Evolutionary conservation across 1,140 invertebrate species (phyloP), one percentile per base, ranked within the genome.

Genomic region (Micrasema longulum): DNA sequence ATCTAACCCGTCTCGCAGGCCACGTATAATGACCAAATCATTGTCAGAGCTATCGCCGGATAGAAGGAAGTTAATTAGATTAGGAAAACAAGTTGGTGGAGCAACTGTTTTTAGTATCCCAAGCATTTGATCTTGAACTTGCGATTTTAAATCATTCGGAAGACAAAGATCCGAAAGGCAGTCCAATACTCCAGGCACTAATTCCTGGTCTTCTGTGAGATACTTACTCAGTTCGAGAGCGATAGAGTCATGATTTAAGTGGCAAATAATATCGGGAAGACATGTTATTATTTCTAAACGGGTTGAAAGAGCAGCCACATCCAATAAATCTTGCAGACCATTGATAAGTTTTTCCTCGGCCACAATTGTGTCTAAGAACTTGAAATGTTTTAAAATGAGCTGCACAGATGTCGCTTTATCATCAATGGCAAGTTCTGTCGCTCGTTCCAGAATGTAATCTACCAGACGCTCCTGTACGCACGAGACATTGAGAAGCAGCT

Each of bases 181-280:
- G 26, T 84, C 82, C 66, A 85, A 75, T 53, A 84, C 81, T 14
- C 82, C 81, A 9, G 83, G 83, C 53, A 81, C 81, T 4, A 85
- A 69, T 1, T 85, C 80, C 69, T 78, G 76, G 60, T 85, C 80
- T 68, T 82, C 79, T 55, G 70, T 80, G 50, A 85, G 69, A 48
- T 83, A 81, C 71, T 81, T 78, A 52, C 79, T 80, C 78, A 86
- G 77, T 77, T 84, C 82, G 11, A 76, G 66, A 20, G 82, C 81
- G 63, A 85, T 79, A 62, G 78, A 80, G 10, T 82, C 79, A 77
- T 84, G 81, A 67, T 82, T 78, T 67, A 81, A 80, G 47, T 84
- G 82, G 9, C 80, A 80, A 23, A 85, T 77, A 16, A 85, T 82
- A 72, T 84, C 83, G 0, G 84, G 84, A n/a, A 85, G 81, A 11